phyloP scores from a whole-genome alignment of 2,113 vertebrate genomes.

The Terrapene triunguis region DNA sequence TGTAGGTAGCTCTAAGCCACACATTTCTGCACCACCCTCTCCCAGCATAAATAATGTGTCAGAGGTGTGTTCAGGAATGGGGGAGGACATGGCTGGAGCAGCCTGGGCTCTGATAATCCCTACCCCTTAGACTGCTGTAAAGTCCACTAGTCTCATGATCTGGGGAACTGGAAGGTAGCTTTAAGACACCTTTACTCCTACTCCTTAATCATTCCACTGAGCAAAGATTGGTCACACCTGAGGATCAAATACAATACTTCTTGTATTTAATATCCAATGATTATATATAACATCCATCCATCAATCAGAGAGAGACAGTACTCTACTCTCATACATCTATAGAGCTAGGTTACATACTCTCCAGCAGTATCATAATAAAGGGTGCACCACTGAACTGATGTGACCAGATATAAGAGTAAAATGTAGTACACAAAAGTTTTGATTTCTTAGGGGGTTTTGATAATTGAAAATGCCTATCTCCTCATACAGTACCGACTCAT shows the following conservation, averaged over 20 bases:
- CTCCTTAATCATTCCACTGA: not conserved
- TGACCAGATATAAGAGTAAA: not conserved
- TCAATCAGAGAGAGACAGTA: accelerated
- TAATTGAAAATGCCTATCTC: not conserved
- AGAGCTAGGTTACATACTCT: not conserved
- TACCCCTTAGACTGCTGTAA: too few relatives aligned
- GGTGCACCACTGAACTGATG: not conserved
- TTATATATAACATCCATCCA: not conserved
- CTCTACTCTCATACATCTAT: not conserved
- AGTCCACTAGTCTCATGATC: too few relatives aligned
- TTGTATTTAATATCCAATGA: not conserved
- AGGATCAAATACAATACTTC: not conserved
- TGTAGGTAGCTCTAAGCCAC: too few relatives aligned
- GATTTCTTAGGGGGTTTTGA: not conserved
- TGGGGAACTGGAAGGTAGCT: not conserved
- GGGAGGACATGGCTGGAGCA: too few relatives aligned
- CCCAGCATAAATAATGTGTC: too few relatives aligned
- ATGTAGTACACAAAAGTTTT: not conserved
- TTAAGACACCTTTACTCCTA: not conserved
- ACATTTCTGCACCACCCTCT: too few relatives aligned
- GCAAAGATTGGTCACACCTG: not conserved
- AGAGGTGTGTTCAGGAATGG: too few relatives aligned
- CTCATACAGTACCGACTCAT: not conserved
- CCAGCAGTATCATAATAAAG: too few relatives aligned
- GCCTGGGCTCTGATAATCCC: too few relatives aligned